A percentile compares a stretch with the other conserved stretches of the same genome.
phyloP scores from a whole-genome alignment of 2,797 vertebrate species.

The Lagocephalus sceleratus region DNA sequence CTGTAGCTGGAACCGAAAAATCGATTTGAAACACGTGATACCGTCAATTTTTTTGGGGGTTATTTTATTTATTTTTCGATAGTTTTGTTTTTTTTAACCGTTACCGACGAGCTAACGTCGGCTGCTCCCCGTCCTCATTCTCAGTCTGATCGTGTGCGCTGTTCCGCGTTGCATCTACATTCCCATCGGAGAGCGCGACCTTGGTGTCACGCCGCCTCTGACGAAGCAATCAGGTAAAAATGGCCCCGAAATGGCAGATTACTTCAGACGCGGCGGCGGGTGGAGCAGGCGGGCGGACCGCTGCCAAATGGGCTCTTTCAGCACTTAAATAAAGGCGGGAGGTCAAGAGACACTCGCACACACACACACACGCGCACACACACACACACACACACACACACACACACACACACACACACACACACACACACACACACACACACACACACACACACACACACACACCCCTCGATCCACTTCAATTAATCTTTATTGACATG shows the following conservation, averaged over 20 bases:
- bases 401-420: constrained; percentile 19
- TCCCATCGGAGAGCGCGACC: constrained; percentile 41
- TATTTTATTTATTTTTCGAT: too few species aligned
- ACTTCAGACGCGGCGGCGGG: constrained; percentile 43
- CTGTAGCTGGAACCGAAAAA: too few species aligned
- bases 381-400: constrained; percentile 22
- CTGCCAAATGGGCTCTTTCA: constrained; percentile 67
- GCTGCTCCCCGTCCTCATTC: constrained; percentile 48
- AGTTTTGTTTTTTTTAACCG: too few species aligned
- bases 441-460: constrained; percentile 19
- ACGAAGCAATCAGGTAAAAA: constrained; percentile 63
- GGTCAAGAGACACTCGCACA: constrained; percentile 46
- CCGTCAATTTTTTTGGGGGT: too few species aligned
- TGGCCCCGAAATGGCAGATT: constrained; percentile 64
- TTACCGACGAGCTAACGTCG: too few species aligned
- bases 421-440: constrained; percentile 17
- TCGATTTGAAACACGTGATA: too few species aligned
- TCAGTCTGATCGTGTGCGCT: constrained; percentile 31
- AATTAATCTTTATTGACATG: constrained; percentile 45
- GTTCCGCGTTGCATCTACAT: constrained; percentile 48
- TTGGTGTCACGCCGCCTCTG: constrained; percentile 45
- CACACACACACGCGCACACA: constrained; percentile 25
- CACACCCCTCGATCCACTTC: constrained; percentile 24
- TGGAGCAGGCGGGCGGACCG: constrained; percentile 28
- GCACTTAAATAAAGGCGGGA: constrained; percentile 59